These are phyloP conservation scores for Epistrophe grossulariae DNA, from an alignment of 2,888 invertebrate species.

Conservation along the genomic window DNA sequence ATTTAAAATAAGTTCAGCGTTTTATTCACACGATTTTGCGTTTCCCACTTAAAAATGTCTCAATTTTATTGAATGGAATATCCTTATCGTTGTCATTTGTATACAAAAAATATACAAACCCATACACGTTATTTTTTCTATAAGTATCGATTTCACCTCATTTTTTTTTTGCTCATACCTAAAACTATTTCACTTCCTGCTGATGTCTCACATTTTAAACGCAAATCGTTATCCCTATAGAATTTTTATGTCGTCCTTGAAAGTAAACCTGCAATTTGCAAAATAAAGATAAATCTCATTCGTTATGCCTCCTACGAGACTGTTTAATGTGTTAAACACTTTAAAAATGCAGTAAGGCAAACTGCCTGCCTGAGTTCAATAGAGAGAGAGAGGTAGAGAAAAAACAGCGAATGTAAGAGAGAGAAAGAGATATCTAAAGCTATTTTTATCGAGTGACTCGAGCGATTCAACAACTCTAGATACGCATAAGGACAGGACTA, in stretches of 20 bases:
- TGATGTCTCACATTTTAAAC: slow-evolving; percentile 1
- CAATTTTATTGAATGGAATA: not conserved
- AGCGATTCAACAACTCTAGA: slow-evolving; percentile 29
- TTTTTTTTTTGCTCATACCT: not conserved
- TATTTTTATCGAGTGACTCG: slow-evolving; percentile 47
- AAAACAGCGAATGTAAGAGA: not conserved
- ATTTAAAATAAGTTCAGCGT: not conserved
- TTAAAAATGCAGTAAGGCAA: slow-evolving; percentile 30
- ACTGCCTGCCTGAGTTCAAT: not conserved
- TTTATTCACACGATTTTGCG: not conserved
- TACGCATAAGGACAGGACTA: slow-evolving; percentile 32
- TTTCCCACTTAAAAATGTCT: not conserved
- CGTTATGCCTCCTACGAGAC: slow-evolving; percentile 5
- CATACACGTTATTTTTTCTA: not conserved
- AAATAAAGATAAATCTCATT: slow-evolving; percentile 15
- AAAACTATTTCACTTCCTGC: not conserved
- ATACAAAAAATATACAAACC: not conserved
- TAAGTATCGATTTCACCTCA: not conserved
- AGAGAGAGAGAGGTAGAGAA: not conserved
- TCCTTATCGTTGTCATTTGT: slow-evolving; percentile 8
- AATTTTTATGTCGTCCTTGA: slow-evolving; percentile 15
- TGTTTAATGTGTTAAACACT: slow-evolving; percentile 19
- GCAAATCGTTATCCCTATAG: not conserved
- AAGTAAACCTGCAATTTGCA: not conserved
- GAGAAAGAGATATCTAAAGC: not conserved